These are phyloP conservation scores for Ochotona princeps DNA, from an alignment of 2,113 vertebrate genomes.

Conservation along the genomic window DNA sequence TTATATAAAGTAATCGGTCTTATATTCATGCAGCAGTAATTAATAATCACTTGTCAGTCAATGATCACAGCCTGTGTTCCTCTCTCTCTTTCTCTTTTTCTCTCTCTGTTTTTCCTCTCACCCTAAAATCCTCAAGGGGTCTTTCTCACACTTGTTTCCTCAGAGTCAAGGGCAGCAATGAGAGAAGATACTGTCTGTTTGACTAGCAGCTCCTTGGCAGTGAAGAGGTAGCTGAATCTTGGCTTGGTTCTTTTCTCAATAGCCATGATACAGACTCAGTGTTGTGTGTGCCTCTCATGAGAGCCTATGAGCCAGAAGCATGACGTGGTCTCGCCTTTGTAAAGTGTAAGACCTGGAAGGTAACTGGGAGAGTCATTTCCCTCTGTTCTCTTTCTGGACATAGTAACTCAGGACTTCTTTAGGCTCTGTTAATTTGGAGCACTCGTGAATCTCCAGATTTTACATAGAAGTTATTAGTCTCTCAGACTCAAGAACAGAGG, in stretches of 20 bases:
- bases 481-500: neutral
- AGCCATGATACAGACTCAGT: neutral
- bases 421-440: neutral
- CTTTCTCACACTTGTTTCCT: neutral
- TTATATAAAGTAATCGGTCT: neutral
- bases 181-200: neutral
- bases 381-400: neutral
- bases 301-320: neutral
- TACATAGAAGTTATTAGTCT: neutral
- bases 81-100: neutral
- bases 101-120: neutral
- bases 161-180: neutral
- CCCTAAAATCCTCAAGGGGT: neutral
- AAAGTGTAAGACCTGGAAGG: neutral
- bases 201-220: neutral
- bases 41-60: neutral
- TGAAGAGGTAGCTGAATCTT: neutral
- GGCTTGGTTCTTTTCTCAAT: neutral
- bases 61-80: neutral
- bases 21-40: neutral
- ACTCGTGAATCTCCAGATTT: neutral
- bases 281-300: neutral
- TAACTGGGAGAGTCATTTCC: neutral
- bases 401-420: too few species aligned
- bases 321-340: neutral